Evolutionary conservation across 2,113 vertebrate species (phyloP), one percentile per base, ranked within the genome.

Genomic region (Hucho hucho): DNA sequence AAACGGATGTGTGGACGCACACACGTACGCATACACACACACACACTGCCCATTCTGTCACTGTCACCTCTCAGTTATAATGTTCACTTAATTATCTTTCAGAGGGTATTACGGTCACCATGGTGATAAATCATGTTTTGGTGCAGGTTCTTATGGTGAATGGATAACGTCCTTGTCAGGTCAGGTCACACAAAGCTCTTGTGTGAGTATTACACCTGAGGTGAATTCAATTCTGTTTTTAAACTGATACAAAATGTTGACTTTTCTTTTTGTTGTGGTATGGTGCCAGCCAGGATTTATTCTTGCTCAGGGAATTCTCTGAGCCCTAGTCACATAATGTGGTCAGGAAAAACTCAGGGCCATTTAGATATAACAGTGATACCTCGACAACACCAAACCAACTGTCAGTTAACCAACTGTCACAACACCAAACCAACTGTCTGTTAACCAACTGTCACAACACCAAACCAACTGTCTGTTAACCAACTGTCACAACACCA

Each of bases 1-100:
- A 7, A 47, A 22, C 68, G 0, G 13, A 70, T 25, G 20, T 26
- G 13, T 26, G 68, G 22, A 16, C 24, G 25, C 25, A n/a, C 69
- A 26, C 68, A 70, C 46, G 53, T 12, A 69, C 43, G 47, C 67
- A 69, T 20, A 47, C 68, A 53, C 43, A 28, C 26, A 67, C 16
- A 66, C 64, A 66, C 64, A 66, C 26, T 37, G 26, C 4, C 26
- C 4, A 28, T 6, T 32, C 28, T 37, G 26, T 66, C 28, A 16
- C 29, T 4, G 14, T 3, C 29, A 0, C 18, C 65, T 20, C 29
- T 43, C 65, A 37, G 28, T 43, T 18, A 67, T 20, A 67, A 43
- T 37, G 65, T 9, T 4, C 11, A 7, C 29, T 67, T 26, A 67
- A 67, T 67, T 12, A 67, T 16, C 16, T 67, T 20, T 67, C 18